These are phyloP conservation scores for Malthinus flaveolus DNA, from an alignment of 2,888 invertebrate species.

Conservation along the genomic window DNA sequence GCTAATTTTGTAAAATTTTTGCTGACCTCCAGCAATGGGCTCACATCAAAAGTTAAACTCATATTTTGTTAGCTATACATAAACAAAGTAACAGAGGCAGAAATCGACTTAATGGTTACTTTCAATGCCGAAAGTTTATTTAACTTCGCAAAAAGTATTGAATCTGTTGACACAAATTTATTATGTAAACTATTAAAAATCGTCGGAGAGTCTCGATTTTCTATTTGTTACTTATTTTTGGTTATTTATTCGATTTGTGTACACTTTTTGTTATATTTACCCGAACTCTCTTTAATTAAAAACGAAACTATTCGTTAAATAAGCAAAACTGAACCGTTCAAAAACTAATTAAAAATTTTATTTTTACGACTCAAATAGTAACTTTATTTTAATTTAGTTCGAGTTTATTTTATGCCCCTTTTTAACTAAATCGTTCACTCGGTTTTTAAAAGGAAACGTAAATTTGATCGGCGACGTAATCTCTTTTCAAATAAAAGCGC, in stretches of 20 bases:
- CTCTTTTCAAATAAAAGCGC: not conserved
- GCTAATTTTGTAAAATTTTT: too few relatives aligned
- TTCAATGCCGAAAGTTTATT: not conserved
- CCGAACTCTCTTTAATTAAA: not conserved
- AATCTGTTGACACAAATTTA: constrained; percentile 4
- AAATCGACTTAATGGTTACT: not conserved
- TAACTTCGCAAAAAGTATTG: not conserved
- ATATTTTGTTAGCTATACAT: not conserved
- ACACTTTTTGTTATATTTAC: not conserved
- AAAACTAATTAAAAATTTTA: not conserved
- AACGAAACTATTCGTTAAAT: not conserved
- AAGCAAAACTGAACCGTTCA: not conserved
- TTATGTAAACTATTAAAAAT: not conserved
- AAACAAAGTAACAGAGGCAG: not conserved
- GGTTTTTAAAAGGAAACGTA: not conserved
- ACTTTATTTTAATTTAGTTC: not conserved
- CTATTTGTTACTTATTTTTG: not conserved
- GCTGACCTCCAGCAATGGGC: too few relatives aligned
- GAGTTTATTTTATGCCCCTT: not conserved
- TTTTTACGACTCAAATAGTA: not conserved
- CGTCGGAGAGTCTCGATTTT: too few relatives aligned
- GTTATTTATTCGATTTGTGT: not conserved
- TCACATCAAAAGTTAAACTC: not conserved
- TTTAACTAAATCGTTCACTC: not conserved
- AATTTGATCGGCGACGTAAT: not conserved